A percentile compares a stretch with the other conserved stretches of the same genome.
Conservation (phyloP, 2,888 invertebrate species). For the Drosophila greeni region DNA sequence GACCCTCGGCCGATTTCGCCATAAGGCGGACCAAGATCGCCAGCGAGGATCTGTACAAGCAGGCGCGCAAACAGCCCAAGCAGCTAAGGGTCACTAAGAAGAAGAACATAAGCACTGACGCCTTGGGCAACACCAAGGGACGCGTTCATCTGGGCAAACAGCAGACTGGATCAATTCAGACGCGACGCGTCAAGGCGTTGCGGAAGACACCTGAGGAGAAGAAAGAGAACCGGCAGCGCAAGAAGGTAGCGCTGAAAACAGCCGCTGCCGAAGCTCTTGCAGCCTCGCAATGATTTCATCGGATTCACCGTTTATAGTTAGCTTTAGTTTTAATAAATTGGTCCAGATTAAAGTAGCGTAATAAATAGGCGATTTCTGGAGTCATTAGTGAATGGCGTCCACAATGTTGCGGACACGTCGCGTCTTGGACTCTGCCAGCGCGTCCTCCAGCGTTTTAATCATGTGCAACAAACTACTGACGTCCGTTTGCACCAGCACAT, state of each 20-base stretch:
- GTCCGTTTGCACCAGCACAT: constrained; percentile 81
- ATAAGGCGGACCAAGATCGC: constrained; percentile 92
- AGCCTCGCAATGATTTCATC: constrained; percentile 30
- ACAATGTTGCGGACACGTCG: constrained; percentile 78
- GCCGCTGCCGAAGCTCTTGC: constrained; percentile 62
- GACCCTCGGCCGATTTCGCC: constrained; percentile 93
- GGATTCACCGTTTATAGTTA: constrained; percentile 43
- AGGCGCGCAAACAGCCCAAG: constrained; percentile 88
- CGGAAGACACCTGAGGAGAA: constrained; percentile 86
- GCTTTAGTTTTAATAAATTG: constrained; percentile 64
- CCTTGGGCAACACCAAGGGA: constrained; percentile 92
- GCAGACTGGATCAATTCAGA: constrained; percentile 88
- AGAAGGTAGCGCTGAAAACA: constrained; percentile 77
- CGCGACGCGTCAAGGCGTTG: constrained; percentile 93
- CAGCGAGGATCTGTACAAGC: constrained; percentile 91
- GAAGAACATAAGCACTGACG: constrained; percentile 94
- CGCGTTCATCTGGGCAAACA: constrained; percentile 96
- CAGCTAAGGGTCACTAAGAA: constrained; percentile 88
- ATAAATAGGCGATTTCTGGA: constrained; percentile 29
- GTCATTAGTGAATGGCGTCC: constrained; percentile 71
- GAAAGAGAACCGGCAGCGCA: constrained; percentile 82
- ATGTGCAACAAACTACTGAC: constrained; percentile 82
- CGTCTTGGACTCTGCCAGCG: constrained; percentile 82
- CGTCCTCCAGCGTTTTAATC: constrained; percentile 82
- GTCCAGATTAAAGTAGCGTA: constrained; percentile 62